These are phyloP conservation scores for Trachelus stipa DNA, from an alignment of 2,888 invertebrate genomes.

Conservation along the genomic window DNA sequence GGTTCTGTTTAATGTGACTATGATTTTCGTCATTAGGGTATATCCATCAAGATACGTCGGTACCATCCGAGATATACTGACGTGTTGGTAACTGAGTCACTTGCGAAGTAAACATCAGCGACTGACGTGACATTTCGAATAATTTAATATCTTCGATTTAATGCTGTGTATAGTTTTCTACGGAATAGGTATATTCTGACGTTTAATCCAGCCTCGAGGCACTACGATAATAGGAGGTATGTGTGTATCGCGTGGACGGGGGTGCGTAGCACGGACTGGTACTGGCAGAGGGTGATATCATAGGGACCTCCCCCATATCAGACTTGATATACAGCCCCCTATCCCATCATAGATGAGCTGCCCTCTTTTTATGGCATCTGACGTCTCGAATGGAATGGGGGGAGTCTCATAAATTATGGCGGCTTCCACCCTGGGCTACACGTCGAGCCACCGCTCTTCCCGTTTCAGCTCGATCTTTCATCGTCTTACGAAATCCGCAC, in stretches of 20 bases:
- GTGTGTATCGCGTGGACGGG: conserved; percentile 17
- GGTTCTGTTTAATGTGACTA: background rate
- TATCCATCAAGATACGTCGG: background rate
- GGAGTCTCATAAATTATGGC: conserved; percentile 11
- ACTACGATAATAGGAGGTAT: background rate
- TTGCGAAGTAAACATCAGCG: background rate
- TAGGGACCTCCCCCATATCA: conserved; percentile 33
- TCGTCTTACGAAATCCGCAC: background rate
- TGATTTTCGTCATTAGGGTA: background rate
- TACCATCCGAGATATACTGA: background rate
- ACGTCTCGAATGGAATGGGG: conserved; percentile 4
- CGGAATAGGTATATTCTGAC: background rate
- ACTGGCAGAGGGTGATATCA: conserved; percentile 31
- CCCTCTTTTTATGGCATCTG: conserved; percentile 15
- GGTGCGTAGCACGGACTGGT: conserved; percentile 53
- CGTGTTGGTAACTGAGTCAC: background rate
- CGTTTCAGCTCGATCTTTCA: conserved; percentile 18
- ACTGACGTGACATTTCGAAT: background rate
- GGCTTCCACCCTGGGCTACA: conserved; percentile 25
- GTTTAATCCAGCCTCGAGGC: background rate
- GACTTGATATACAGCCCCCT: conserved; percentile 37
- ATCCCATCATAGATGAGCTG: conserved; percentile 11
- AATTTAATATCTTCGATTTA: background rate
- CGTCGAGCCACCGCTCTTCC: conserved; percentile 22
- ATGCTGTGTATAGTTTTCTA: background rate